Conservation (phyloP, 2,113 vertebrate genomes). For the Brienomyrus longianalis region DNA sequence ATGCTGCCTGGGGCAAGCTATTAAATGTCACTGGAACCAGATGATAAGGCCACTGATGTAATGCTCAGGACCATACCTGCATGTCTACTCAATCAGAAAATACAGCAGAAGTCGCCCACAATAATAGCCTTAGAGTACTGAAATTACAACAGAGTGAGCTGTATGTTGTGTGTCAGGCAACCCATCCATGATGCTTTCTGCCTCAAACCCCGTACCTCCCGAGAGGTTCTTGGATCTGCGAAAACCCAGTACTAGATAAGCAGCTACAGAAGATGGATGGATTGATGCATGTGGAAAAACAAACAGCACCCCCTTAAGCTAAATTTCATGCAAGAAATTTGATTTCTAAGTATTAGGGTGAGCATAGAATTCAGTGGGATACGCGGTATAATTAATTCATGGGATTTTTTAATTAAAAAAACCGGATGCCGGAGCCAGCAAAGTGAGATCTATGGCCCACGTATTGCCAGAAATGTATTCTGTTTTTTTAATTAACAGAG, state of each 20-base stretch:
- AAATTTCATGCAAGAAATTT: not conserved
- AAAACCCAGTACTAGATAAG: not conserved
- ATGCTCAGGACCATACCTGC: not conserved
- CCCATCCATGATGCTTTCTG: not conserved
- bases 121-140: not conserved
- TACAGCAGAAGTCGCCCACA: not conserved
- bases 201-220: not conserved
- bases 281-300: not conserved
- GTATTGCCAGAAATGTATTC: not conserved
- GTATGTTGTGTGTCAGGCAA: not conserved
- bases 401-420: not conserved
- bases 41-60: not conserved
- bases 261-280: not conserved
- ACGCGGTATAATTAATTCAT: not conserved
- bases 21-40: constrained; percentile 3
- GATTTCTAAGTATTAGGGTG: not conserved
- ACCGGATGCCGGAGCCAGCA: not conserved
- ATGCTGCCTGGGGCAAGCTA: not conserved
- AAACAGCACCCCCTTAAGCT: not conserved
- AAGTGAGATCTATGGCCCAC: not conserved
- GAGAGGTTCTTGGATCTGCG: not conserved
- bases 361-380: not conserved
- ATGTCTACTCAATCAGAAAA: not conserved
- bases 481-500: not conserved
- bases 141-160: not conserved